Evolutionary conservation across 2,113 vertebrate species (phyloP).

Genomic region (Centropus bengalensis): DNA sequence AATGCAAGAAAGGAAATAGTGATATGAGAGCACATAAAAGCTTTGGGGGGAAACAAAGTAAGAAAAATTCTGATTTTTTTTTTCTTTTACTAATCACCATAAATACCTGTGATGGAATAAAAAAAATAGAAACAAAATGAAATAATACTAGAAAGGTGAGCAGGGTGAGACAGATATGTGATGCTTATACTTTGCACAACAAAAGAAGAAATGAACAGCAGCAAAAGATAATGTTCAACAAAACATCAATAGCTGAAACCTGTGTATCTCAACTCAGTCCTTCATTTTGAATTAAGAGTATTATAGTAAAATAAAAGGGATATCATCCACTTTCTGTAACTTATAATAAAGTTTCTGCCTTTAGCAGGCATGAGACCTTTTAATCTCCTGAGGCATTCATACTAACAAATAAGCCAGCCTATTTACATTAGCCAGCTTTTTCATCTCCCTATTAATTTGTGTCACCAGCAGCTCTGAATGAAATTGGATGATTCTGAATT

Average conservation of each 20-base stretch:
- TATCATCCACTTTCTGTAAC: background rate
- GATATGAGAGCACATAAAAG: background rate
- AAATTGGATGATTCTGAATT: background rate
- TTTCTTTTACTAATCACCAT: background rate
- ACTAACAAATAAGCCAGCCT: constrained; percentile 18
- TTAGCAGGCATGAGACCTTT: background rate
- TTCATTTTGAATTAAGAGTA: background rate
- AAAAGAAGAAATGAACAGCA: constrained; percentile 5
- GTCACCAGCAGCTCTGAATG: background rate
- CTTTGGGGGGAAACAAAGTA: fast-evolving
- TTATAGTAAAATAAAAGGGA: constrained; percentile 31
- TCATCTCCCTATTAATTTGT: background rate
- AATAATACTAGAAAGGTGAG: background rate
- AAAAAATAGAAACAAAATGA: background rate
- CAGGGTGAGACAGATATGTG: background rate
- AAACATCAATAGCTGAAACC: background rate
- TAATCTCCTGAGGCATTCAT: background rate
- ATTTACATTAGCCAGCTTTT: background rate
- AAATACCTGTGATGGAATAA: background rate
- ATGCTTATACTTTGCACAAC: constrained; percentile 2
- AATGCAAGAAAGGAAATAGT: background rate
- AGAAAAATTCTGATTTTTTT: background rate
- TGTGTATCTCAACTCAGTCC: background rate
- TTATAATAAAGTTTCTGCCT: background rate
- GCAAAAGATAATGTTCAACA: background rate